Conservation (phyloP, 2,888 invertebrate genomes). For the Galerucella calmariensis region DNA sequence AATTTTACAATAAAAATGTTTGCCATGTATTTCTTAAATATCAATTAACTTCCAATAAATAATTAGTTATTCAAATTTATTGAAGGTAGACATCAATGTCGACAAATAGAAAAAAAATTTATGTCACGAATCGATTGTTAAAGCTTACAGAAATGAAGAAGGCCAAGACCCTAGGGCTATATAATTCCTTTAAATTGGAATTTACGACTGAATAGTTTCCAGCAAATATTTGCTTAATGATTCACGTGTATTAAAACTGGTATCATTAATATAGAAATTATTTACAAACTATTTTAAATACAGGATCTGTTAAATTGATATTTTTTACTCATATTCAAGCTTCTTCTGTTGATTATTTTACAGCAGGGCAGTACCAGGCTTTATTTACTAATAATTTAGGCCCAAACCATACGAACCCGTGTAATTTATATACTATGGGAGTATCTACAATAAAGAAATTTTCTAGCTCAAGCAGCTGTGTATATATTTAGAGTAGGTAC, state of each 20-base stretch:
- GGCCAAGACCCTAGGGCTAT: neutral
- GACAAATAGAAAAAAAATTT: neutral
- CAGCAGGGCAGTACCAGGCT: no score
- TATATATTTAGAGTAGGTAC: neutral
- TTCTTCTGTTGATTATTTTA: no score
- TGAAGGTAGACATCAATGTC: neutral
- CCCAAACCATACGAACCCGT: no score
- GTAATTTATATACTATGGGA: no score
- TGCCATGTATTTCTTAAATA: neutral
- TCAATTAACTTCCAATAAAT: neutral
- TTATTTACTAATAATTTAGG: no score
- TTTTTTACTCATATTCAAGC: no score
- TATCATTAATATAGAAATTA: no score
- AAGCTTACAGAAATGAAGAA: slow-evolving; percentile 6
- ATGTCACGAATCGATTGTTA: slow-evolving; percentile 6
- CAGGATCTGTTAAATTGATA: no score
- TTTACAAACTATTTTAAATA: no score
- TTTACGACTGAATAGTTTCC: neutral
- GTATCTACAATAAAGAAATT: no score
- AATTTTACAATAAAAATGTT: no score
- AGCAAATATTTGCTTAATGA: neutral
- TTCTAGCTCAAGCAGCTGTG: no score
- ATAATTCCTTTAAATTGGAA: neutral
- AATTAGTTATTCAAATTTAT: neutral
- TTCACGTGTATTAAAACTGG: neutral